phyloP scores from a whole-genome alignment of 2,113 vertebrate species.

The Chionis minor region DNA sequence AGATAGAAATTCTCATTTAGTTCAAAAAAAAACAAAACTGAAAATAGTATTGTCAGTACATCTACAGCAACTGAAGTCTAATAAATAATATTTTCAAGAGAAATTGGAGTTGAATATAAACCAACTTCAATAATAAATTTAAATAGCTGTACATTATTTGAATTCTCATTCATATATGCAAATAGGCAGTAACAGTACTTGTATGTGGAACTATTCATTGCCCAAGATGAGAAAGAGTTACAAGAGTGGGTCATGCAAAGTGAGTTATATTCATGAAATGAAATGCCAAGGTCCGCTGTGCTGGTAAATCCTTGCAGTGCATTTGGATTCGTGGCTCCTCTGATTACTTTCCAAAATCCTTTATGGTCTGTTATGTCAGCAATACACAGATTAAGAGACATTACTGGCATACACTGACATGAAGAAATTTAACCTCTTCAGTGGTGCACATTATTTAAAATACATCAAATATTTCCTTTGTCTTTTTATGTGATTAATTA shows the following conservation, averaged over 20 bases:
- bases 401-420: conserved; percentile 21
- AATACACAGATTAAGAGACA: conserved; percentile 45
- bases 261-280: neutral
- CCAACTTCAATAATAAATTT: neutral
- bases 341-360: conserved; percentile 49
- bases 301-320: conserved; percentile 39
- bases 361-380: conserved; percentile 49
- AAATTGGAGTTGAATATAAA: neutral
- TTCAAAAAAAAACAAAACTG: neutral
- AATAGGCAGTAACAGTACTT: neutral
- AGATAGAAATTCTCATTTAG: neutral
- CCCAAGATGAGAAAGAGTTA: neutral
- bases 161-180: neutral
- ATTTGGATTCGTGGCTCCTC: conserved; percentile 49
- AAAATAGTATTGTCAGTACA: neutral
- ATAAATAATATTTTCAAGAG: neutral
- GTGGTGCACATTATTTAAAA: neutral
- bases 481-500: neutral
- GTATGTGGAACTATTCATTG: neutral
- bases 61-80: neutral
- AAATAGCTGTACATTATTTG: neutral
- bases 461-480: neutral
- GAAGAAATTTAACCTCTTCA: neutral
- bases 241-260: neutral
- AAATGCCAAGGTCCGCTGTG: conserved; percentile 19